Base-by-base conservation (phyloP, 2,113 vertebrate genomes). In the Paratilapia polleni region DNA sequence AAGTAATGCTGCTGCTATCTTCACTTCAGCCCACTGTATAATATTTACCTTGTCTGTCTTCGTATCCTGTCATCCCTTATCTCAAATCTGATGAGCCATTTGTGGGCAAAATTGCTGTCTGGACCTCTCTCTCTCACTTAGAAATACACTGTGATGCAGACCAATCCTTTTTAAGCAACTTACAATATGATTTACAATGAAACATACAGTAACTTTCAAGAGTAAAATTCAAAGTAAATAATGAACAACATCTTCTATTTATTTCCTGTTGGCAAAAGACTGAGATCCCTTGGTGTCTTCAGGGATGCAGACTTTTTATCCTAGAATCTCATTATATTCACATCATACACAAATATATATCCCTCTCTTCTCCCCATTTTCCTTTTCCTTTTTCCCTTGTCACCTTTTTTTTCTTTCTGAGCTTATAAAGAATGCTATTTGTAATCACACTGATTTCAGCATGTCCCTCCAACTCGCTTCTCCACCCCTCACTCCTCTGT, bases 401-500 rank as follows among this genome's bases (percentile, higher is more conserved):
- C 28, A n/a, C 26, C 43, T 68, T 22, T 19, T 31, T 43, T 52
- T 31, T 43, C 12, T 5, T 73, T 43, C 24, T 1, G 60, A 58
- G 6, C 15, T 58, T 43, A 62, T 7, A 73, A 70, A 10, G 4
- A 31, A 14, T n/a, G 17, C 31, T 22, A 31, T 62, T 76, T 66
- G 26, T 63, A 38, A 34, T 77, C 49, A 78, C 63, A 77, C 12
- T 76, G 31, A 79, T 60, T 52, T 68, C 73, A 47, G 20, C 74
- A 41, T 61, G 14, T 64, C 36, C 56, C 43, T 43, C 43, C 28
- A 13, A 24, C 57, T 52, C 62, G 8, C 28, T 31, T 31, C 28
- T 28, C 63, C 31, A 41, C 31, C 34, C 7, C n/a, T 20, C 8
- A 73, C 58, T 76, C 43, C 24, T 15, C 31, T 57, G 19, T 75